A percentile compares a stretch with the other conserved stretches of the same genome.
Conservation (phyloP, 2,797 vertebrate genomes). For the Centroberyx gerrardi region DNA sequence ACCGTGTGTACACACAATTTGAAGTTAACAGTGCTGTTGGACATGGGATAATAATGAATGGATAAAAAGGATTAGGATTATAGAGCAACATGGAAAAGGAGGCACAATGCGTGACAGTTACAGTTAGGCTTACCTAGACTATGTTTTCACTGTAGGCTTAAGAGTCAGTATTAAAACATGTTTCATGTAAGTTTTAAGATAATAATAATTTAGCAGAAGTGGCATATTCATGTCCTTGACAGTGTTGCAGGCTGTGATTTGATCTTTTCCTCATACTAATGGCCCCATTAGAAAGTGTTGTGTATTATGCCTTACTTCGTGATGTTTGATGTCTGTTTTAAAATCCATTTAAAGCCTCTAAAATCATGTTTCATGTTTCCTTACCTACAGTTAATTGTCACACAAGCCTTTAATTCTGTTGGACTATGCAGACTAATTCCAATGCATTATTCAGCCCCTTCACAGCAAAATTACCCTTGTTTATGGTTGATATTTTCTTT, state of each 20-base stretch:
- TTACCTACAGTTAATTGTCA: not conserved
- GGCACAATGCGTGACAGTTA: conserved; percentile 20
- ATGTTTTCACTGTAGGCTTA: conserved; percentile 16
- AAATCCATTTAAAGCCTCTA: conserved; percentile 10
- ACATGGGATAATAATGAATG: conserved; percentile 30
- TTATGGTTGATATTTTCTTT: not conserved
- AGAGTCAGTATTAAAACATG: conserved; percentile 19
- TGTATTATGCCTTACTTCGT: conserved; percentile 2
- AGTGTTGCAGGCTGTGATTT: not conserved
- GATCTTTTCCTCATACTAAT: not conserved
- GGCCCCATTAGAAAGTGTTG: not conserved
- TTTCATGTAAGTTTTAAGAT: conserved; percentile 1
- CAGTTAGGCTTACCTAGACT: conserved; percentile 19
- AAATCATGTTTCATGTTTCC: not conserved
- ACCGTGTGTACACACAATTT: not conserved
- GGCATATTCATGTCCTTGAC: not conserved
- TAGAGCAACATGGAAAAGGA: conserved; percentile 22
- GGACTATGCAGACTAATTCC: not conserved
- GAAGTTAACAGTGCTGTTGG: conserved; percentile 26
- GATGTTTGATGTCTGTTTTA: not conserved
- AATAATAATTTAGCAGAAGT: not conserved
- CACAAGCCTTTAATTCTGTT: not conserved
- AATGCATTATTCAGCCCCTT: not conserved
- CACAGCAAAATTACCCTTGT: not conserved
- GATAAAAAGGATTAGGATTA: conserved; percentile 52